These are phyloP conservation scores for Periophthalmus modestus DNA, from an alignment of 2,113 vertebrate species.

Conservation along the genomic window DNA sequence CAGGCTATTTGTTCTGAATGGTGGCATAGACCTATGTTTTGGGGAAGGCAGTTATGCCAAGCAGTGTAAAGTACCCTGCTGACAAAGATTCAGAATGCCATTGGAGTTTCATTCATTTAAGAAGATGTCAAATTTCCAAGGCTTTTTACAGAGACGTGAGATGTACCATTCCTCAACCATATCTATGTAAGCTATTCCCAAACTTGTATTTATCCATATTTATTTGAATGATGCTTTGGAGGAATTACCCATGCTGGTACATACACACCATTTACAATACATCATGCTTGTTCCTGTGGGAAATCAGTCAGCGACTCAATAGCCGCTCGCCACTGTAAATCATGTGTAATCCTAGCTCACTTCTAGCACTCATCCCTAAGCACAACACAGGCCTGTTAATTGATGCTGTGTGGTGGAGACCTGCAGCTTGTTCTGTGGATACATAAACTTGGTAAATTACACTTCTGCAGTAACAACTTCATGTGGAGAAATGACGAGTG, in stretches of 20 bases:
- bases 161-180: slow-evolving; percentile 56
- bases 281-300: slow-evolving; percentile 65
- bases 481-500: background rate
- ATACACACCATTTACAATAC: slow-evolving; percentile 65
- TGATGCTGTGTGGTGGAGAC: slow-evolving; percentile 35
- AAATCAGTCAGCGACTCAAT: slow-evolving; percentile 70
- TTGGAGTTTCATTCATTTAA: slow-evolving; percentile 75
- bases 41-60: slow-evolving; percentile 61
- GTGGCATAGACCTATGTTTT: slow-evolving; percentile 68
- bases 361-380: slow-evolving; percentile 41
- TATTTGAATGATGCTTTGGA: slow-evolving; percentile 70
- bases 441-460: slow-evolving; percentile 11
- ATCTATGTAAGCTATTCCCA: slow-evolving; percentile 62
- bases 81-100: slow-evolving; percentile 69
- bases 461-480: background rate
- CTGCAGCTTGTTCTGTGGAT: slow-evolving; percentile 16
- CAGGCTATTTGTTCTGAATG: slow-evolving; percentile 75
- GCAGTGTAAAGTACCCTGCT: slow-evolving; percentile 64
- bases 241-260: slow-evolving; percentile 63
- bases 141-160: slow-evolving; percentile 63
- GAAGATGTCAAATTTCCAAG: slow-evolving; percentile 64
- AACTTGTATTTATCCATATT: slow-evolving; percentile 69
- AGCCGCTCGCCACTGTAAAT: slow-evolving; percentile 59
- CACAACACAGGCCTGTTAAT: slow-evolving; percentile 52
- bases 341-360: slow-evolving; percentile 60